A percentile compares a stretch with the other conserved stretches of the same genome.
Evolutionary conservation across 2,113 vertebrate genomes (phyloP).

Genomic region (Nymphicus hollandicus): DNA sequence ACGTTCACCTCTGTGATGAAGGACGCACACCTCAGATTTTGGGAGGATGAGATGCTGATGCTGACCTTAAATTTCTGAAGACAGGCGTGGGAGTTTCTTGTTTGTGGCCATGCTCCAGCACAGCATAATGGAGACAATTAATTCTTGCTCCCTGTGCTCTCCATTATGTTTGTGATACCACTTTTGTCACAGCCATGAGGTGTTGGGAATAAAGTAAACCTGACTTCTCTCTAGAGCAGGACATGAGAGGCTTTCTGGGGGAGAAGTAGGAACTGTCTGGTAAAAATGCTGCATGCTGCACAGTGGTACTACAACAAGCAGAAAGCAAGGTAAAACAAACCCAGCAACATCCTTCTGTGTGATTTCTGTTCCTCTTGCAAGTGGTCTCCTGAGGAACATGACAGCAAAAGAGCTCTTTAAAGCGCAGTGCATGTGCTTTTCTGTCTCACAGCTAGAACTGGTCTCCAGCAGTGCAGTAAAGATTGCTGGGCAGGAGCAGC

Average conservation of each 20-base stretch:
- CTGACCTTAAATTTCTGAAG: neutral
- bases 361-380: neutral
- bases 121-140: neutral
- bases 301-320: neutral
- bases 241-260: neutral
- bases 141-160: neutral
- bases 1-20: neutral
- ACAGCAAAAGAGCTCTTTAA: neutral
- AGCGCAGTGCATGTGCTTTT: neutral
- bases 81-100: neutral
- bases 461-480: neutral
- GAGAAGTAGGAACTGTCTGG: neutral
- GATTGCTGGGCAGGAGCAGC: neutral
- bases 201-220: neutral
- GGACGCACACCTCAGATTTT: neutral
- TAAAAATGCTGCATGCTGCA: neutral
- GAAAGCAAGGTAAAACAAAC: neutral
- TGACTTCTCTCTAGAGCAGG: neutral
- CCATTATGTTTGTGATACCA: rapidly evolving
- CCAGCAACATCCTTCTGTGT: neutral
- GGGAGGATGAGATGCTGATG: neutral
- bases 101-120: neutral
- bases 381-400: neutral
- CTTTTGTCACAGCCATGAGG: neutral
- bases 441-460: neutral